Conservation (phyloP, 2,797 vertebrate species). For the Myioborus miniatus region DNA sequence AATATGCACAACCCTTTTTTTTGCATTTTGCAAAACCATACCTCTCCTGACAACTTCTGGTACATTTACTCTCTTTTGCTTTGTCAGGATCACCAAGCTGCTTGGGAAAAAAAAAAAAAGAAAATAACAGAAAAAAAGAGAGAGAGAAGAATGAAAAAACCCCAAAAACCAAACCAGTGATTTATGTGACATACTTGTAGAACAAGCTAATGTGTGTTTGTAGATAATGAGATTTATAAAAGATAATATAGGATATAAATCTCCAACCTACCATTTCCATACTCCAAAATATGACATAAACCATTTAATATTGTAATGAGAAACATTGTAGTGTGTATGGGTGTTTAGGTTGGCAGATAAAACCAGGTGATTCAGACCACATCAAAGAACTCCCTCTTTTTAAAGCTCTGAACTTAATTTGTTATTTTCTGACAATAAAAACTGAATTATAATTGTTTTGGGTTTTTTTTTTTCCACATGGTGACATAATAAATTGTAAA, state of each 20-base stretch:
- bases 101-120: not conserved
- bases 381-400: slow-evolving; percentile 61
- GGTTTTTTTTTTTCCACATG: not conserved
- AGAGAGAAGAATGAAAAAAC: not conserved
- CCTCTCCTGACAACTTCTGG: not conserved
- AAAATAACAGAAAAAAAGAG: not conserved
- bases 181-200: slow-evolving; percentile 54
- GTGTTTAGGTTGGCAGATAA: slow-evolving; percentile 64
- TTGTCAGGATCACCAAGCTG: not conserved
- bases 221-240: slow-evolving; percentile 65
- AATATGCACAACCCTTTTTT: not conserved
- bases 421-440: slow-evolving; percentile 66
- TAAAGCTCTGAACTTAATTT: slow-evolving; percentile 58
- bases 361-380: slow-evolving; percentile 65
- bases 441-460: slow-evolving; percentile 33
- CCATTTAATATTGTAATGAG: slow-evolving; percentile 68
- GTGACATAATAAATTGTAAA: slow-evolving; percentile 43
- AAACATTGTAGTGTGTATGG: not conserved
- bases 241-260: slow-evolving; percentile 67
- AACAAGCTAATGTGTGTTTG: slow-evolving; percentile 42
- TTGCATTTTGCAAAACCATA: not conserved
- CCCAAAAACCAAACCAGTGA: not conserved
- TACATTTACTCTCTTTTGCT: not conserved
- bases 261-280: slow-evolving; percentile 48
- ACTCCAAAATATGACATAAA: slow-evolving; percentile 63